Evolutionary conservation across 2,113 vertebrate genomes (phyloP), one percentile per base, ranked within the genome.

Genomic region (Amazona guildingii): DNA sequence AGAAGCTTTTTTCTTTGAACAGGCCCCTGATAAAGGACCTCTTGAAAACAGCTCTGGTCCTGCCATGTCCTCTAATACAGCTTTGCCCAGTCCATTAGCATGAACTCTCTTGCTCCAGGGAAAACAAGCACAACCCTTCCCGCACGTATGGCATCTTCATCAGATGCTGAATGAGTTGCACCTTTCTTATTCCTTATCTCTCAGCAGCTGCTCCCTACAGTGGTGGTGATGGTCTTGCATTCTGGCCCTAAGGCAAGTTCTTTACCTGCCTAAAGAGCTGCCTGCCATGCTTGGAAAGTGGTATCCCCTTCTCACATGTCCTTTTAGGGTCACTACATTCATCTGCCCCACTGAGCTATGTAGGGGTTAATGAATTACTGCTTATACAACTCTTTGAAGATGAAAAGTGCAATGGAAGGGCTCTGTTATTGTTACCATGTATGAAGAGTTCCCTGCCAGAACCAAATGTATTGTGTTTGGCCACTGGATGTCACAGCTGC

Each of bases 401-500:
- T 41, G 67, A 63, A 63, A 92, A 96, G 70, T 37, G 90, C 83
- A 68, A 11, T 52, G 86, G 77, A 75, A 86, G 39, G 76, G 78
- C 86, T 92, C 73, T 93, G 86, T 93, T 97, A 68, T 94, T 95
- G 92, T 94, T 90, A 19, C 13, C 57, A 5, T 4, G 19, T 44
- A 19, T 11, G 83, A 86, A 64, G 83, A 52, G 76, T 52, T 92
- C 90, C 37, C 31, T n/a, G 59, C 64, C 74, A 61, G 63, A 29
- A 88, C 94, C 96, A 95, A 69, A 18, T 0, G n/a, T 94, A 69
- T 95, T 97, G 94, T 91, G 61, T 95, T 92, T 96, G 95, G 69
- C 96, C 97, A 94, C 97, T 97, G 90, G 97, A 91, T 97, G 97
- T 97, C 97, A 96, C 63, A 96, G 94, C 95, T 39, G 83, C 48